Evolutionary conservation across 1,140 invertebrate genomes (phyloP).

Genomic region (Solenopsis invicta): DNA sequence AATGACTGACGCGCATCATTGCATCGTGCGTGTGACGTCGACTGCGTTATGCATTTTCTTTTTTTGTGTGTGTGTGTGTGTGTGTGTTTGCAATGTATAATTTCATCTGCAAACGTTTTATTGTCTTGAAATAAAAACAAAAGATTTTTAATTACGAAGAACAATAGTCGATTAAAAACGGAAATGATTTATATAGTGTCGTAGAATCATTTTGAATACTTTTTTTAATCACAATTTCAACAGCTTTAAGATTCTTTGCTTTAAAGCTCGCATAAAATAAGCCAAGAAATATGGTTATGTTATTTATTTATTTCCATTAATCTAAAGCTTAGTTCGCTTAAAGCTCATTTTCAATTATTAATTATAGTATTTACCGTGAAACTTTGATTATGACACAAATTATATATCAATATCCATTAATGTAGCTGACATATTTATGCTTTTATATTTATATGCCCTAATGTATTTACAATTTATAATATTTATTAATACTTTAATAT

Average conservation of each 20-base stretch:
- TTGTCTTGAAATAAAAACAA: not conserved
- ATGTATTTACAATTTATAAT: not conserved
- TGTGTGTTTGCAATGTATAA: not conserved
- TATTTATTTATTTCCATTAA: not conserved
- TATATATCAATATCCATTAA: not conserved
- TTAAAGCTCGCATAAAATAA: not conserved
- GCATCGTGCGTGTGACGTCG: not conserved
- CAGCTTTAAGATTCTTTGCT: not conserved
- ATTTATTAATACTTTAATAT: not conserved
- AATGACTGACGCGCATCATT: slow-evolving; percentile 14
- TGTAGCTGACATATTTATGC: not conserved
- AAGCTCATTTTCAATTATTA: not conserved
- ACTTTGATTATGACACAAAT: not conserved
- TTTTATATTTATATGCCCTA: not conserved
- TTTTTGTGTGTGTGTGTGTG: not conserved
- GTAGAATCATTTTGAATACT: not conserved
- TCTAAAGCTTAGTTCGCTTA: not conserved
- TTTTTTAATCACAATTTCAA: not conserved
- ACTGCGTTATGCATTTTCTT: not conserved
- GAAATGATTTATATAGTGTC: not conserved
- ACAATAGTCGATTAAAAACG: not conserved
- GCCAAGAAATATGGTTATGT: not conserved
- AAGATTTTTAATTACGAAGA: not conserved
- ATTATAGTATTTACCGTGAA: not conserved
- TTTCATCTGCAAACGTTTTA: not conserved